Evolutionary conservation across 2,888 invertebrate species (phyloP).

Genomic region (Calliphora vomitoria): DNA sequence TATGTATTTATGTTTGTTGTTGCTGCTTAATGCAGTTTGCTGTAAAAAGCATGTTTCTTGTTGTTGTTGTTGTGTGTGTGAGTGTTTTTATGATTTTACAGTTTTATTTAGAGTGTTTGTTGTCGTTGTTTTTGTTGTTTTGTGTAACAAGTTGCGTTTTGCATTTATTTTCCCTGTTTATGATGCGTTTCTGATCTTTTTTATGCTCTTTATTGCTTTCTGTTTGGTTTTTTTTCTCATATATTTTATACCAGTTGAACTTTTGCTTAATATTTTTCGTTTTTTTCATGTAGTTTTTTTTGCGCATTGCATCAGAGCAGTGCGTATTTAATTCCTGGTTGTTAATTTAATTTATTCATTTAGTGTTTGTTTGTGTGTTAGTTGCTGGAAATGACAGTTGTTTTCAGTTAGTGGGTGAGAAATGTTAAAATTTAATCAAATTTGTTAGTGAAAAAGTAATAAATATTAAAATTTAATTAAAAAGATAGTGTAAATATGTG

Average conservation of each 20-base stretch:
- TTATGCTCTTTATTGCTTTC: constrained; percentile 12
- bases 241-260: neutral
- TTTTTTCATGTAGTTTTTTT: constrained; percentile 29
- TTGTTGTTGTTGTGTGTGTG: neutral
- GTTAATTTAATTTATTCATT: constrained; percentile 20
- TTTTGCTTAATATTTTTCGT: neutral
- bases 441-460: neutral
- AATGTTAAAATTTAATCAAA: neutral
- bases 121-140: neutral
- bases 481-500: too few species aligned
- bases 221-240: neutral
- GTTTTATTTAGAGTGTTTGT: constrained; percentile 8
- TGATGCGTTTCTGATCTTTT: constrained; percentile 21
- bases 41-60: constrained; percentile 20
- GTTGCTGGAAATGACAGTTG: neutral
- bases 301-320: neutral
- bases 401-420: constrained; percentile 2
- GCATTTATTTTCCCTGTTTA: neutral
- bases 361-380: neutral
- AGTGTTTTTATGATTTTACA: constrained; percentile 25
- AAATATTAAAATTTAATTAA: too few species aligned
- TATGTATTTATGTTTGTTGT: neutral
- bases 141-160: constrained; percentile 12
- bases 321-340: neutral
- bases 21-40: constrained; percentile 20